Percentiles rank a stretch among this genome's conserved stretches.
phyloP scores from a whole-genome alignment of 2,888 invertebrate genomes.

The Oasisia sp. region DNA sequence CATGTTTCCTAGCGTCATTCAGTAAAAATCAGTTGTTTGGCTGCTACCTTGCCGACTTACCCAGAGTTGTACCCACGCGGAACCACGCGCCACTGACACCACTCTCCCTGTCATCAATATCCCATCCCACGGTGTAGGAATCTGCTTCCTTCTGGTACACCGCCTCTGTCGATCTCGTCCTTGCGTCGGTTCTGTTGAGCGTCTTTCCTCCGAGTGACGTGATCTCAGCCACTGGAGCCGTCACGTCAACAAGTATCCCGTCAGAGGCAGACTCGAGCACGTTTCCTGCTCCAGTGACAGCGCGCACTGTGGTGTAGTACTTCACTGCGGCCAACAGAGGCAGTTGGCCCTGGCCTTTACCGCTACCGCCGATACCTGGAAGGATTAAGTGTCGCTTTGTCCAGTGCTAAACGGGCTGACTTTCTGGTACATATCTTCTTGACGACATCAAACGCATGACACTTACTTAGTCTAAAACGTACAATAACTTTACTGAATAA shows the following conservation, averaged over 20 bases:
- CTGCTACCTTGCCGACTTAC: not conserved
- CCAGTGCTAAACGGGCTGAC: not conserved
- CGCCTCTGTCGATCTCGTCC: not conserved
- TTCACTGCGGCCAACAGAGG: not conserved
- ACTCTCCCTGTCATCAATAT: not conserved
- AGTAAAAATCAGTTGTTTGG: not conserved
- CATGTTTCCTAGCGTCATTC: not conserved
- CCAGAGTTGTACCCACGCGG: not conserved
- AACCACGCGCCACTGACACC: not conserved
- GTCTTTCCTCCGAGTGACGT: not conserved
- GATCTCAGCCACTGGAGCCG: not conserved
- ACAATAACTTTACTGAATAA: too few species aligned
- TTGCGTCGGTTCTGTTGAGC: not conserved
- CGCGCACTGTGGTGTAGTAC: slow-evolving; percentile 24
- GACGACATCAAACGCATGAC: not conserved
- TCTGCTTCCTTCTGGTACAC: not conserved
- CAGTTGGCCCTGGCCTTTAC: slow-evolving; percentile 3
- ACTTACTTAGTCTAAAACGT: too few species aligned
- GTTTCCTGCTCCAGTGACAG: slow-evolving; percentile 25
- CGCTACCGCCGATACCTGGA: not conserved
- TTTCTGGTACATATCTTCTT: not conserved
- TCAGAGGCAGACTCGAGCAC: slow-evolving; percentile 21
- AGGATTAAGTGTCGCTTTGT: not conserved
- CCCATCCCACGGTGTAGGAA: not conserved
- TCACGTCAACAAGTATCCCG: not conserved